These are phyloP conservation scores for Diplosoma virens DNA, from an alignment of 23 tunicate genomes.

Conservation along the genomic window DNA sequence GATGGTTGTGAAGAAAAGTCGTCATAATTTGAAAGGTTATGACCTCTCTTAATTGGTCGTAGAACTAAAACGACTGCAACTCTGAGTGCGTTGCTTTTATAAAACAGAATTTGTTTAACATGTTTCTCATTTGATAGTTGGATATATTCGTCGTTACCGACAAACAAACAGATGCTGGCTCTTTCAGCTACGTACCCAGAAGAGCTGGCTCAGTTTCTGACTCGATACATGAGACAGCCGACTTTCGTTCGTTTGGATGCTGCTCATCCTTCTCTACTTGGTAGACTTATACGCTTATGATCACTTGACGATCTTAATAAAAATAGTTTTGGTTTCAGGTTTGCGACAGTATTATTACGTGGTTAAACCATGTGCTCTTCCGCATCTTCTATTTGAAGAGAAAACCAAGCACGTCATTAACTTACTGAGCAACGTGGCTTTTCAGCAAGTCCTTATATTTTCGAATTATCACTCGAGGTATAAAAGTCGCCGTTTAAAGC, in stretches of 20 bases:
- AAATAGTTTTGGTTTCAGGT: constrained; percentile 12
- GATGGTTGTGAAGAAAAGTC: no score
- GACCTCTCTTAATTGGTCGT: no score
- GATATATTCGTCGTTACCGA: constrained; percentile 76
- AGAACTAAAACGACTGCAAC: no score
- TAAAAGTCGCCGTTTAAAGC: neutral
- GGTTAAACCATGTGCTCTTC: constrained; percentile 19
- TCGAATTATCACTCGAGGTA: constrained; percentile 81
- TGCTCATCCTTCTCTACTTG: constrained; percentile 62
- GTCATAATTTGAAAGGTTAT: no score
- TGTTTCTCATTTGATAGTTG: constrained; percentile 25
- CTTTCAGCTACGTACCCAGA: constrained; percentile 91
- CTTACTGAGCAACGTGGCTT: constrained; percentile 27
- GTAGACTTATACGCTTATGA: constrained; percentile 4
- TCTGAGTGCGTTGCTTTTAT: no score
- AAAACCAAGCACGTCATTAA: constrained; percentile 51
- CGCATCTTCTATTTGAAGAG: constrained; percentile 50
- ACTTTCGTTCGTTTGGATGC: constrained; percentile 62
- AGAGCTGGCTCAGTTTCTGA: constrained; percentile 61
- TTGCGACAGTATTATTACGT: constrained; percentile 55
- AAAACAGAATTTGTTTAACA: no score
- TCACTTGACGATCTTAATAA: neutral
- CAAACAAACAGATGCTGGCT: constrained; percentile 85
- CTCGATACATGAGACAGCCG: constrained; percentile 74
- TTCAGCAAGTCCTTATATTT: constrained; percentile 70